phyloP scores from a whole-genome alignment of 2,113 vertebrate genomes.

The Neodontobutis hainanensis region DNA sequence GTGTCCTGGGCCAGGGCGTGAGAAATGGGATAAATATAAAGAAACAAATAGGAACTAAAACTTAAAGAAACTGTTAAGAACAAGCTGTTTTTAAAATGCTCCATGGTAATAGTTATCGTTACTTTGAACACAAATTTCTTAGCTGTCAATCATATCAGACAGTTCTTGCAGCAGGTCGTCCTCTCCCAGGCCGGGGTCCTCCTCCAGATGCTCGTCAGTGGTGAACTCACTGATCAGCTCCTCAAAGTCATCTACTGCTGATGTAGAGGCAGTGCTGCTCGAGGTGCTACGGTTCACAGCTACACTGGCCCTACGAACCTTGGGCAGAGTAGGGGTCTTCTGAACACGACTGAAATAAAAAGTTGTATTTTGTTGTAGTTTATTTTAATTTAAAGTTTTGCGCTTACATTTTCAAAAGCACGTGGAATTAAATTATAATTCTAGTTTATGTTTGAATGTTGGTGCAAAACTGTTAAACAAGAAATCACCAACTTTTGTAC shows the following conservation, averaged over 20 bases:
- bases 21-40: conserved; percentile 9
- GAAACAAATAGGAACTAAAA: conserved; percentile 8
- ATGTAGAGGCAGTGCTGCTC: conserved; percentile 55
- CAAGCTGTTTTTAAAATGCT: not conserved
- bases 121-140: conserved; percentile 22
- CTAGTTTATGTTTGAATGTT: too few species aligned
- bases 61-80: conserved; percentile 5
- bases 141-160: conserved; percentile 95
- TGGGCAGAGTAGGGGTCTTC: conserved; percentile 56
- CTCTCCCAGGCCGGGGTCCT: conserved; percentile 88
- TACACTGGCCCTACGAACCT: conserved; percentile 78
- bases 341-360: conserved; percentile 39
- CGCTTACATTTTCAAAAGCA: too few species aligned
- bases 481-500: too few species aligned
- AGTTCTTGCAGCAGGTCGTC: conserved; percentile 95
- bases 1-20: conserved; percentile 9
- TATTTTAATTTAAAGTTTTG: too few species aligned
- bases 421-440: too few species aligned
- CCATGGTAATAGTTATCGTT: not conserved
- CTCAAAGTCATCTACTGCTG: conserved; percentile 89
- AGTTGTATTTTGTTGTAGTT: too few species aligned
- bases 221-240: conserved; percentile 93
- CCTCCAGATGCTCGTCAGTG: conserved; percentile 88
- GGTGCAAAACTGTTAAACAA: too few species aligned
- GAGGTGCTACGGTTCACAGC: conserved; percentile 59